A percentile compares a stretch with the other conserved stretches of the same genome.
These are phyloP conservation scores for Bombus superbus DNA, from an alignment of 1,140 invertebrate genomes.

Conservation along the genomic window DNA sequence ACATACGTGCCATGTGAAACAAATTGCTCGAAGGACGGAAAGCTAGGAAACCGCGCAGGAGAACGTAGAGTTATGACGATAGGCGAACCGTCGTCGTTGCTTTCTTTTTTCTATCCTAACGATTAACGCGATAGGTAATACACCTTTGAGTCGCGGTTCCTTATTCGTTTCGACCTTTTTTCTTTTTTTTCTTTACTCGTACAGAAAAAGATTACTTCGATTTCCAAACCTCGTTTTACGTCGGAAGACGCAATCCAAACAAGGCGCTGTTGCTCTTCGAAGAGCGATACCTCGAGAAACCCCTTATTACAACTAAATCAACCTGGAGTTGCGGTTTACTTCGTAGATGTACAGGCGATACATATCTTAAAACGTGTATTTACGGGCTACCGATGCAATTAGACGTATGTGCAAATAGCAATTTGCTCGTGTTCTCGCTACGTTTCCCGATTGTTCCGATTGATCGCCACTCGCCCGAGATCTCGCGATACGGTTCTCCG, in stretches of 20 bases:
- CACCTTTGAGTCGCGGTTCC: background rate
- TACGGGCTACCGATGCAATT: slow-evolving; percentile 23
- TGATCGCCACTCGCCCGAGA: slow-evolving; percentile 21
- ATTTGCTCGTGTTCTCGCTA: slow-evolving; percentile 30
- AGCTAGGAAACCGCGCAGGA: background rate
- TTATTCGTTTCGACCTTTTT: background rate
- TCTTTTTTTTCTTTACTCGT: no score
- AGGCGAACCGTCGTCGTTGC: background rate
- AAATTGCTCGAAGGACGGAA: slow-evolving; percentile 26
- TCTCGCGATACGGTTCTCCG: slow-evolving; percentile 13
- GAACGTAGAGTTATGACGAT: slow-evolving; percentile 32
- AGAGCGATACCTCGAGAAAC: background rate
- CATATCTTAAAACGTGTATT: background rate
- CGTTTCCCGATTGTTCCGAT: slow-evolving; percentile 32
- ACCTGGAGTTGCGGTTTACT: background rate
- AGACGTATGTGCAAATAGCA: slow-evolving; percentile 8
- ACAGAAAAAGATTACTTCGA: background rate
- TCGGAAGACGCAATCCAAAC: background rate
- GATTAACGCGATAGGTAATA: slow-evolving; percentile 1
- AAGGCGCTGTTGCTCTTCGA: background rate
- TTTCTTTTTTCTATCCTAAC: background rate
- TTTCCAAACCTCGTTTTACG: background rate
- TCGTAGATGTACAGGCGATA: background rate
- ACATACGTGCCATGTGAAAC: slow-evolving; percentile 36
- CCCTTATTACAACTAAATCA: background rate